phyloP scores from a whole-genome alignment of 1,140 invertebrate species.

The Aphidius ervi region DNA sequence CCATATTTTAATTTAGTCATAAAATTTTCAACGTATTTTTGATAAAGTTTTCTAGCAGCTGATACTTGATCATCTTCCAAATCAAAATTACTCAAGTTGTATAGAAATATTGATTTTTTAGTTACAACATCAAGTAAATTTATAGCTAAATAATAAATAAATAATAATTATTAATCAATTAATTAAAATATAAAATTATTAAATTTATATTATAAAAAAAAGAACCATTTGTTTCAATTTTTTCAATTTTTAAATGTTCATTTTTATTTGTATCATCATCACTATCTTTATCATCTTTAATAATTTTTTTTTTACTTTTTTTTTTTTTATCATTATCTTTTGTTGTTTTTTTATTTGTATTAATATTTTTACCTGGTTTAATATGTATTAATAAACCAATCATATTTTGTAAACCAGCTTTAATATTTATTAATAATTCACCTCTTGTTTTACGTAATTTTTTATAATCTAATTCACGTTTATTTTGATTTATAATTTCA shows the following conservation, averaged over 20 bases:
- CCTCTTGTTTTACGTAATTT: conserved; percentile 32
- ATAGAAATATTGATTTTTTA: conserved; percentile 33
- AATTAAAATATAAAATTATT: neutral
- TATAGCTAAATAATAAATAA: conserved; percentile 33
- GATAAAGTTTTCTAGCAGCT: conserved; percentile 38
- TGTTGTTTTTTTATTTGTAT: conserved; percentile 19
- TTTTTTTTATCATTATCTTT: conserved; percentile 17
- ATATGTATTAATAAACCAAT: conserved; percentile 35
- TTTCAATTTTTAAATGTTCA: conserved; percentile 18
- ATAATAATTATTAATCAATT: neutral
- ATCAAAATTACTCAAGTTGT: conserved; percentile 37
- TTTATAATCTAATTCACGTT: conserved; percentile 43
- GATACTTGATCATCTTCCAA: conserved; percentile 33
- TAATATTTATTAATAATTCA: conserved; percentile 40
- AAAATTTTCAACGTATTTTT: conserved; percentile 41
- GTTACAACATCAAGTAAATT: conserved; percentile 33
- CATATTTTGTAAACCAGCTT: conserved; percentile 41
- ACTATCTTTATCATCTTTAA: conserved; percentile 17
- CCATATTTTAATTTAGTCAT: conserved; percentile 31
- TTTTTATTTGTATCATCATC: conserved; percentile 9
- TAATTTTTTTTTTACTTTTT: conserved; percentile 13
- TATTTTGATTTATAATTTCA: conserved; percentile 47
- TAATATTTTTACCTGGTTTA: conserved; percentile 15
- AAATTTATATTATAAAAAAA: conserved; percentile 1
- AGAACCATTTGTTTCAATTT: conserved; percentile 37